These are phyloP conservation scores for Meloidogyne exigua DNA, from an alignment of 1,140 invertebrate species.

Conservation along the genomic window DNA sequence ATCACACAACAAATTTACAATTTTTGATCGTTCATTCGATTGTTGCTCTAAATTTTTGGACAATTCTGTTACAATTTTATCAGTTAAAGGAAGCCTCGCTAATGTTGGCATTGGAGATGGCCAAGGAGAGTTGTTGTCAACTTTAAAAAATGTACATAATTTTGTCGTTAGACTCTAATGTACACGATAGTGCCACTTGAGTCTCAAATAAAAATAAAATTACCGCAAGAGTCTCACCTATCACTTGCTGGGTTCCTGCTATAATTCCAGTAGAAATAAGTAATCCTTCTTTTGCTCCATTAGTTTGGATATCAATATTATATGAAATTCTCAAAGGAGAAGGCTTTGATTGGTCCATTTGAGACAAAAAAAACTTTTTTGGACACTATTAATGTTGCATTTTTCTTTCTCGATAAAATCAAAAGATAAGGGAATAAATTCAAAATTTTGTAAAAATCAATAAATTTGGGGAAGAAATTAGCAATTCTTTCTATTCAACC, in stretches of 20 bases:
- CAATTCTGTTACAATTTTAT: background rate
- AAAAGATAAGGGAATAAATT: background rate
- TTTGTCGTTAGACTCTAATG: no score
- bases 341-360: background rate
- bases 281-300: constrained; percentile 10
- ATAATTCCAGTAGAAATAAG: constrained; percentile 10
- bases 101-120: background rate
- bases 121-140: background rate
- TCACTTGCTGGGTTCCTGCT: background rate
- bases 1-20: background rate
- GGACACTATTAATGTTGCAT: no score
- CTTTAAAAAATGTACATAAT: no score
- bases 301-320: constrained; percentile 12
- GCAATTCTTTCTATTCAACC: background rate
- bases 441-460: constrained; percentile 9
- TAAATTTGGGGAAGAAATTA: constrained; percentile 12
- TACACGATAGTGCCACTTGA: no score
- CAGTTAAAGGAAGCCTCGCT: background rate
- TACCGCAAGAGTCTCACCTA: background rate
- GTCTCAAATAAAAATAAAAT: background rate
- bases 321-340: background rate
- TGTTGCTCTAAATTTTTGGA: background rate
- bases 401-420: no score
- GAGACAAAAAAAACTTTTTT: no score
- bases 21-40: background rate